Percentiles rank a stretch among this genome's conserved stretches.
phyloP scores from a whole-genome alignment of 2,888 invertebrate species.

The Nymphalis urticae region DNA sequence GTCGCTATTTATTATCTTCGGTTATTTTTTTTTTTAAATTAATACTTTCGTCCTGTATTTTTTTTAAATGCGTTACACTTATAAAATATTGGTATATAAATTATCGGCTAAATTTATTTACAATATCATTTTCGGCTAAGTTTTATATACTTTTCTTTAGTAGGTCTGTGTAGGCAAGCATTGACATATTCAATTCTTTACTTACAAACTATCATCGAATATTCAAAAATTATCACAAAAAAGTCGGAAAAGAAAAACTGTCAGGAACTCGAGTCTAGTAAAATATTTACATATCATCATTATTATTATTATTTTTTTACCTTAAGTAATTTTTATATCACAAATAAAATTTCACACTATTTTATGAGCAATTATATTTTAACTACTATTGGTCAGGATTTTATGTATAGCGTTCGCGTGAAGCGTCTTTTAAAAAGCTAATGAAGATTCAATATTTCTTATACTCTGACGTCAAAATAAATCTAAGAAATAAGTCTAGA shows the following conservation, averaged over 20 bases:
- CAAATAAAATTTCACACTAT: conserved; percentile 76
- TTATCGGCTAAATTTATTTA: conserved; percentile 71
- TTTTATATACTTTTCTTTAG: conserved; percentile 51
- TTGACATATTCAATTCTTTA: conserved; percentile 46
- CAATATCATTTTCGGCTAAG: conserved; percentile 75
- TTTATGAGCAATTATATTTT: conserved; percentile 74
- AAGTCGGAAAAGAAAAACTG: conserved; percentile 44
- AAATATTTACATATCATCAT: conserved; percentile 56
- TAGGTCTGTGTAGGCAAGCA: conserved; percentile 71
- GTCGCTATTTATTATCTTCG: conserved; percentile 75
- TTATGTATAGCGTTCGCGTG: conserved; percentile 43
- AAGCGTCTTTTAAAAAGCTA: conserved; percentile 31
- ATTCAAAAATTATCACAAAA: conserved; percentile 48
- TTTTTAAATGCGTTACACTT: conserved; percentile 62
- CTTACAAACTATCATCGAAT: conserved; percentile 48
- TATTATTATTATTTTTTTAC: conserved; percentile 43
- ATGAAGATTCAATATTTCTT: neutral
- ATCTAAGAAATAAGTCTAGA: neutral
- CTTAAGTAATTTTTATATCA: conserved; percentile 65
- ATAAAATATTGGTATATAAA: conserved; percentile 62
- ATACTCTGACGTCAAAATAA: neutral
- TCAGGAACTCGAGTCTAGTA: conserved; percentile 63
- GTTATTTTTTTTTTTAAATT: conserved; percentile 57
- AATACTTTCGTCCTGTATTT: conserved; percentile 67
- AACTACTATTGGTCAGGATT: conserved; percentile 76